Percentiles rank a stretch among this genome's conserved stretches.
phyloP scores from a whole-genome alignment of 1,140 invertebrate species.

The Drosophila orosa region DNA sequence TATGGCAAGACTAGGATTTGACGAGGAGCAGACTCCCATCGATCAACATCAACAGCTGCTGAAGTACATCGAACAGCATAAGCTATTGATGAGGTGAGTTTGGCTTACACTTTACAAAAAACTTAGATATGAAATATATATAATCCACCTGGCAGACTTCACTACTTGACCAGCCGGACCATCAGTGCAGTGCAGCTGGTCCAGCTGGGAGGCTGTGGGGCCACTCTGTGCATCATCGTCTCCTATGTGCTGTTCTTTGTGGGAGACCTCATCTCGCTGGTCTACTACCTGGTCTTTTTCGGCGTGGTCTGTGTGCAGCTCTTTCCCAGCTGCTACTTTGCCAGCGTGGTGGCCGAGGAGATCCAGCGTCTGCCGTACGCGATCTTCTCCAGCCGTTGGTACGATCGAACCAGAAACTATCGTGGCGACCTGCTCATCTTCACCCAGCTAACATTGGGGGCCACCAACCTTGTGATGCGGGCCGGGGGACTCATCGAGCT shows the following conservation, averaged over 20 bases:
- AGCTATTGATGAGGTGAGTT: slow-evolving; percentile 48
- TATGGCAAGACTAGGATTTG: slow-evolving; percentile 30
- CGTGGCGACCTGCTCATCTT: slow-evolving; percentile 50
- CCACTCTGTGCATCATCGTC: slow-evolving; percentile 63
- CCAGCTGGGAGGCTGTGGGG: slow-evolving; percentile 53
- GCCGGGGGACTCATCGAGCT: slow-evolving; percentile 62
- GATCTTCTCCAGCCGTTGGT: slow-evolving; percentile 71
- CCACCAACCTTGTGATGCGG: slow-evolving; percentile 27
- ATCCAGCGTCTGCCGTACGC: slow-evolving; percentile 51
- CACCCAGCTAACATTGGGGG: slow-evolving; percentile 43
- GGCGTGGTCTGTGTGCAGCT: slow-evolving; percentile 56
- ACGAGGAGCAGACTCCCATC: background rate
- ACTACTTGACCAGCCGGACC: slow-evolving; percentile 23
- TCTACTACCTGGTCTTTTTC: slow-evolving; percentile 55
- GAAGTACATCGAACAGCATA: slow-evolving; percentile 46
- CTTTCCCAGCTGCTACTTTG: slow-evolving; percentile 72
- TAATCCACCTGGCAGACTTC: slow-evolving; percentile 24
- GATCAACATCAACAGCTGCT: slow-evolving; percentile 14
- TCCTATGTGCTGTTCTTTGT: slow-evolving; percentile 62
- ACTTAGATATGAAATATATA: background rate
- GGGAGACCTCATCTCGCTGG: slow-evolving; percentile 29
- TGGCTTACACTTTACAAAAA: accelerated
- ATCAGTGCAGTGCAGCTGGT: slow-evolving; percentile 53
- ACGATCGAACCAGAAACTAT: slow-evolving; percentile 24
- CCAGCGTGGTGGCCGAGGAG: slow-evolving; percentile 59